A percentile compares a stretch with the other conserved stretches of the same genome.
phyloP scores from a whole-genome alignment of 2,113 vertebrate species.

The Otis tarda region DNA sequence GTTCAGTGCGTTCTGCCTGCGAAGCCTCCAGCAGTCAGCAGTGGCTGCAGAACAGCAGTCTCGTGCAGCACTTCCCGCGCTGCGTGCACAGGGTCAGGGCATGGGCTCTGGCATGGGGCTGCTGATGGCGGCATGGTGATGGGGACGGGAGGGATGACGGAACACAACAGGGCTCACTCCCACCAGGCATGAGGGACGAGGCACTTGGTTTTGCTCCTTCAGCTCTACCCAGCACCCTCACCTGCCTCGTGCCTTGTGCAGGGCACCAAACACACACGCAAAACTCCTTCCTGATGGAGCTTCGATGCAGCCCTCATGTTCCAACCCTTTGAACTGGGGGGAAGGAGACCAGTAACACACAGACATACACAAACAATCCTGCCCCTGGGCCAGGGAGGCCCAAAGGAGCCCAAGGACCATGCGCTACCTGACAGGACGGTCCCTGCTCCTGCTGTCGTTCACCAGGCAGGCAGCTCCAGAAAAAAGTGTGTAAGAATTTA shows the following conservation, averaged over 20 bases:
- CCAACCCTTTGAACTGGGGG: too few species aligned
- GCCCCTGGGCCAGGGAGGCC: not conserved
- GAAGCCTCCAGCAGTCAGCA: not conserved
- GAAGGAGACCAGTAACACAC: not conserved
- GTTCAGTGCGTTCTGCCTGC: not conserved
- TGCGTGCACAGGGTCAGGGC: fast-evolving
- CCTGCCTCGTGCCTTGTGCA: not conserved
- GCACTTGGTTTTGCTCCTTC: not conserved
- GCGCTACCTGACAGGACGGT: fast-evolving
- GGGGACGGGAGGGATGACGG: not conserved
- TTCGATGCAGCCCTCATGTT: not conserved
- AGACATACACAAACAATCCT: not conserved
- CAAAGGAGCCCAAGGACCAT: not conserved
- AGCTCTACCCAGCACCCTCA: not conserved
- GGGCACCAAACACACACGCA: fast-evolving
- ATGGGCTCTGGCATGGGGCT: not conserved
- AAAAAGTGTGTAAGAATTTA: not conserved
- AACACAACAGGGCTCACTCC: not conserved
- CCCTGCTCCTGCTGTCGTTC: not conserved
- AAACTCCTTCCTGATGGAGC: not conserved
- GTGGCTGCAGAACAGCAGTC: not conserved
- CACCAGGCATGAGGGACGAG: not conserved
- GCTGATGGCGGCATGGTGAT: not conserved
- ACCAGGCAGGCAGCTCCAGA: not conserved
- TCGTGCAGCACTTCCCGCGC: fast-evolving